A percentile compares a stretch with the other conserved stretches of the same genome.
These are phyloP conservation scores for Darevskia nairensis DNA, from an alignment of 2,797 vertebrate species.

Conservation along the genomic window DNA sequence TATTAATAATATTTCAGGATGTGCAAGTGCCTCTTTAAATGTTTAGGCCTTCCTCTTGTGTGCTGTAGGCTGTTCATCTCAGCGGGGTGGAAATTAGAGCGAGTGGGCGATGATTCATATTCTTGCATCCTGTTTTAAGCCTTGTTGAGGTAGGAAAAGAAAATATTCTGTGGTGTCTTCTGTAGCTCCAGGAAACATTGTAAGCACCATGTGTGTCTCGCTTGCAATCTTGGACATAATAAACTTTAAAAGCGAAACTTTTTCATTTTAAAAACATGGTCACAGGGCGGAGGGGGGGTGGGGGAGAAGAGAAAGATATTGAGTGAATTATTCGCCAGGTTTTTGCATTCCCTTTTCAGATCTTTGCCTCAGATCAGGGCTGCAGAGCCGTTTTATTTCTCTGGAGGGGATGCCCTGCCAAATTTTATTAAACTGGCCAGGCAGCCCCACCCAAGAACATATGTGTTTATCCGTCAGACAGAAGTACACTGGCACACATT, in stretches of 20 bases:
- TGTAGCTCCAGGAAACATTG: not conserved
- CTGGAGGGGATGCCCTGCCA: conserved; percentile 1
- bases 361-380: not conserved
- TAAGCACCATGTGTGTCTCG: not conserved
- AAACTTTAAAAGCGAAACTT: too few species aligned
- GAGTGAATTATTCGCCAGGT: too few species aligned
- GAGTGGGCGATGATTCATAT: not conserved
- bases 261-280: not conserved
- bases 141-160: not conserved
- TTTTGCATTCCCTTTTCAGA: not conserved
- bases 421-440: not conserved
- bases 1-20: not conserved
- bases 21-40: not conserved
- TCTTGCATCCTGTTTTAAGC: conserved; percentile 2
- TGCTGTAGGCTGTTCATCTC: not conserved
- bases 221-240: not conserved
- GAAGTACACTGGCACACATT: not conserved
- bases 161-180: not conserved
- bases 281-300: not conserved
- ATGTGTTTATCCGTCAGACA: not conserved
- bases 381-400: not conserved
- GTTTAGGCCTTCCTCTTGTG: not conserved
- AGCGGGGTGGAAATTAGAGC: not conserved
- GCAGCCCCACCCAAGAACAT: not conserved
- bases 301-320: not conserved